Evolutionary conservation across 2,888 invertebrate genomes (phyloP).

Genomic region (Noctuana brunneofusca): DNA sequence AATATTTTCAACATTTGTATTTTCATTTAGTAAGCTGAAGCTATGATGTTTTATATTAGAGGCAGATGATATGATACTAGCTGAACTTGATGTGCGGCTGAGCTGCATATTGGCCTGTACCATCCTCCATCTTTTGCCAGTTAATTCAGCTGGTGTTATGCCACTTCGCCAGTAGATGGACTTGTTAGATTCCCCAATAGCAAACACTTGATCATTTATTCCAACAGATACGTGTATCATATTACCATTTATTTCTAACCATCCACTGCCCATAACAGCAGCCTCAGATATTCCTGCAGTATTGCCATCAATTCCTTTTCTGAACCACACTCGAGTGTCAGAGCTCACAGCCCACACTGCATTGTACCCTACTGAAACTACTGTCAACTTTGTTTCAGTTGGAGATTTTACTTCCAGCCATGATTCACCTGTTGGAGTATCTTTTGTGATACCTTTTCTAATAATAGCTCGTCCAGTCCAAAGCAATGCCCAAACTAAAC

Average conservation of each 20-base stretch:
- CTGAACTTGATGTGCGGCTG: constrained; percentile 91
- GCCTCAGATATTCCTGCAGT: constrained; percentile 88
- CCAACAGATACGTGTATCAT: constrained; percentile 93
- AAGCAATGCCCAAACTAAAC: constrained; percentile 93
- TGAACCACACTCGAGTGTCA: constrained; percentile 93
- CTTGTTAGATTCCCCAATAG: constrained; percentile 91
- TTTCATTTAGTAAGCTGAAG: constrained; percentile 78
- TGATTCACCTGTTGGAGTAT: constrained; percentile 86
- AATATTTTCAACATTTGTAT: constrained; percentile 66
- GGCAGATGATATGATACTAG: constrained; percentile 86
- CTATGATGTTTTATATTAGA: constrained; percentile 87
- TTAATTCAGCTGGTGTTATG: constrained; percentile 88
- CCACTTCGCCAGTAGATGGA: constrained; percentile 91
- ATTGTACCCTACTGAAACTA: constrained; percentile 92
- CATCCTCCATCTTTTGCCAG: constrained; percentile 93
- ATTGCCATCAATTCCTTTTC: constrained; percentile 88
- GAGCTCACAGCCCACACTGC: constrained; percentile 91
- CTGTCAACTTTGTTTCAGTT: constrained; percentile 86
- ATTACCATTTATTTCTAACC: constrained; percentile 95
- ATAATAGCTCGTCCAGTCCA: constrained; percentile 93
- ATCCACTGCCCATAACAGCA: constrained; percentile 90
- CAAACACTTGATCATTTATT: constrained; percentile 94
- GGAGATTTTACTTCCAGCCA: constrained; percentile 92
- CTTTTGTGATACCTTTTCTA: constrained; percentile 91
- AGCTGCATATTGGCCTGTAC: constrained; percentile 91